A percentile compares a stretch with the other conserved stretches of the same genome.
phyloP scores from a whole-genome alignment of 53 echinoderm and acorn worm species.

The Paracentrotus lividus region DNA sequence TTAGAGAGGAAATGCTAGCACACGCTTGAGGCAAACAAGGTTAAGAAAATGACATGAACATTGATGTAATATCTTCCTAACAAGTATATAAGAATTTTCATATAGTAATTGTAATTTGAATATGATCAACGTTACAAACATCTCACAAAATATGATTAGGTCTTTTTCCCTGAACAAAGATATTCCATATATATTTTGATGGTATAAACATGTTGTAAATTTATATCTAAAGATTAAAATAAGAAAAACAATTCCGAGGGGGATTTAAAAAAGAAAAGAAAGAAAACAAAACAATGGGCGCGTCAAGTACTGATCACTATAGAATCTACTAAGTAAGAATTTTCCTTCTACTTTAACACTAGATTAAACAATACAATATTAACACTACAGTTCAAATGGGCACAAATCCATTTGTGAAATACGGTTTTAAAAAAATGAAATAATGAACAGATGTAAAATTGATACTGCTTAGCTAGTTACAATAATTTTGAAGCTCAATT shows the following conservation, averaged over 20 bases:
- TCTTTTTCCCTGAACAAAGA: neutral
- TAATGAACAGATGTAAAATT: no score
- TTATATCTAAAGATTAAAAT: neutral
- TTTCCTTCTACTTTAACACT: neutral
- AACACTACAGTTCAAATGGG: no score
- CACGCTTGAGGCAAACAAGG: no score
- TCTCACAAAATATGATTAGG: neutral
- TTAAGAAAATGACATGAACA: no score
- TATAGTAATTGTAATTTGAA: neutral
- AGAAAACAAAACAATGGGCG: no score
- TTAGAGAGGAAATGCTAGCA: neutral
- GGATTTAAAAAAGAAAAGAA: no score
- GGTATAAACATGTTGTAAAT: neutral
- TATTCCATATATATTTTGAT: neutral
- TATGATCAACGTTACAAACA: neutral
- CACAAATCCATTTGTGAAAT: no score
- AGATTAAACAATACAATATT: no score
- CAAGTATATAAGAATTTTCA: neutral
- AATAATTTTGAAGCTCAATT: neutral
- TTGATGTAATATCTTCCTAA: no score
- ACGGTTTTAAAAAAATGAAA: no score
- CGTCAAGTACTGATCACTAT: neutral
- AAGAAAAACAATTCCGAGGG: neutral
- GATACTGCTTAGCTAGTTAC: no score
- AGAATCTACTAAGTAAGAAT: neutral